These are phyloP conservation scores for Pelecanus crispus DNA, from an alignment of 2,113 vertebrate genomes.

Conservation along the genomic window DNA sequence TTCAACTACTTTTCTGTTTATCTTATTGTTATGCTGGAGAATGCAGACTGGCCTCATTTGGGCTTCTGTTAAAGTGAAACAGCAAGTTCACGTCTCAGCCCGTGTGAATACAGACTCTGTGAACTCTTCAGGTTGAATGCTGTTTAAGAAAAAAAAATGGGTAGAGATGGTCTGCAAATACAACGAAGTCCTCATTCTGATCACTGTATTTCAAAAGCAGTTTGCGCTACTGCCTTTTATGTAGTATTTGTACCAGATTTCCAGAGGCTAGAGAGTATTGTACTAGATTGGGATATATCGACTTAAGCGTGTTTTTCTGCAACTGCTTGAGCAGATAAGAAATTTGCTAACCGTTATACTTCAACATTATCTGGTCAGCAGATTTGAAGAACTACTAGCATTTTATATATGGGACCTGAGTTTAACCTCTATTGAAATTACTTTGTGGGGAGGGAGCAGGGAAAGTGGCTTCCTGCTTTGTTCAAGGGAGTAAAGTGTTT, in stretches of 20 bases:
- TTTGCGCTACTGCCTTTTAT: background rate
- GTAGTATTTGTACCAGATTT: background rate
- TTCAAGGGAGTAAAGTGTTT: background rate
- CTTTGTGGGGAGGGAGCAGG: background rate
- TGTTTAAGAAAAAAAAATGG: background rate
- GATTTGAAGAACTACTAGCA: background rate
- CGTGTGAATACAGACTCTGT: background rate
- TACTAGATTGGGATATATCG: background rate
- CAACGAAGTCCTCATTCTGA: background rate
- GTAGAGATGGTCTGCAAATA: background rate
- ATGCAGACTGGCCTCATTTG: background rate
- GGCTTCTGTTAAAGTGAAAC: background rate
- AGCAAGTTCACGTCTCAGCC: background rate
- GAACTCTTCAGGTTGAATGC: background rate
- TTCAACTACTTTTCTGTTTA: background rate
- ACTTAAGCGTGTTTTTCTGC: background rate
- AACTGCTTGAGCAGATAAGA: background rate
- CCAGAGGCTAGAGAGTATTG: background rate
- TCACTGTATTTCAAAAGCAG: background rate
- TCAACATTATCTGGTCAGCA: background rate
- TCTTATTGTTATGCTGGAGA: background rate
- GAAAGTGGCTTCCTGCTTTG: background rate
- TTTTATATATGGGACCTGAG: background rate
- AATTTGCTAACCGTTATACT: background rate
- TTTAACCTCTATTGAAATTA: background rate